phyloP scores from a whole-genome alignment of 2,797 vertebrate species.

The Esox masquinongy region DNA sequence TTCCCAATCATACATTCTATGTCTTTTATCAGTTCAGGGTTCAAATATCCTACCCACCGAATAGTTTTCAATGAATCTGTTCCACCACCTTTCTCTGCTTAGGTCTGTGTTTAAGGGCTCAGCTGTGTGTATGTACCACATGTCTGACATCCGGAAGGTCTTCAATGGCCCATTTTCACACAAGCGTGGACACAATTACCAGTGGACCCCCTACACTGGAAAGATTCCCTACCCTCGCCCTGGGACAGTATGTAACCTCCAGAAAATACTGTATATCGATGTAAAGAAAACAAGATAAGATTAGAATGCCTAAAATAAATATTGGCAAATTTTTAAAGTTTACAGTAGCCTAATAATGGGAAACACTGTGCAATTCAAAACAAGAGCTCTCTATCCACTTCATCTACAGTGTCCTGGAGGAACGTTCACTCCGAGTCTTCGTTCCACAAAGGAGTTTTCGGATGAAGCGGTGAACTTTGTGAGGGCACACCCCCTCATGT shows the following conservation, averaged over 20 bases:
- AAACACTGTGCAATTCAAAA: neutral
- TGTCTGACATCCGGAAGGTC: constrained; percentile 72
- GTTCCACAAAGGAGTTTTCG: constrained; percentile 86
- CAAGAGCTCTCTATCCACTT: neutral
- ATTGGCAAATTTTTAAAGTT: neutral
- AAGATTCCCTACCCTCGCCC: constrained; percentile 75
- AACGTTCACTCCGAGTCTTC: constrained; percentile 84
- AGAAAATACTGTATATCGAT: neutral
- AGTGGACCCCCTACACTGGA: constrained; percentile 73
- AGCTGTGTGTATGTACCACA: constrained; percentile 74
- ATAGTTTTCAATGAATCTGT: constrained; percentile 2
- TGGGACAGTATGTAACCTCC: constrained; percentile 63
- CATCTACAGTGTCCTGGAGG: constrained; percentile 84
- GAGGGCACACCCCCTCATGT: constrained; percentile 86
- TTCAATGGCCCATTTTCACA: constrained; percentile 77
- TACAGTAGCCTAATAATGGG: neutral
- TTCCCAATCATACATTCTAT: neutral
- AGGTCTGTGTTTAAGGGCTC: constrained; percentile 78
- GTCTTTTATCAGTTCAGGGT: neutral
- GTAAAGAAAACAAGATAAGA: neutral
- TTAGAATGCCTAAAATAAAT: neutral
- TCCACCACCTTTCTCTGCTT: neutral
- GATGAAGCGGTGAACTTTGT: constrained; percentile 90
- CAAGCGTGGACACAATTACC: constrained; percentile 73
- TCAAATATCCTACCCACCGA: neutral